Conservation (phyloP, 2,113 vertebrate genomes). For the Calypte anna region DNA sequence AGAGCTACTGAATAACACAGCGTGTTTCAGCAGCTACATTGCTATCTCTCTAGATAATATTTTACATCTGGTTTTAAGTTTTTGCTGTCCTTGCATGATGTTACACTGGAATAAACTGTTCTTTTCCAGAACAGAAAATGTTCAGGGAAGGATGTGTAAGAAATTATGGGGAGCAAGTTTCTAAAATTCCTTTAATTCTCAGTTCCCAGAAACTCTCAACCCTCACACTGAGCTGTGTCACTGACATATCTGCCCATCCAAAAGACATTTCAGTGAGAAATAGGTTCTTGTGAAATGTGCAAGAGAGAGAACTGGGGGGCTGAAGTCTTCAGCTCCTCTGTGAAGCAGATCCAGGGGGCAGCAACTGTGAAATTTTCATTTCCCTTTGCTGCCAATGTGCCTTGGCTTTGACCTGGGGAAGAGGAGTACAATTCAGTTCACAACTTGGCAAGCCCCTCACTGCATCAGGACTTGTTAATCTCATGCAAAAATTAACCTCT, state of each 20-base stretch:
- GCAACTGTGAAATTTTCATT: background rate
- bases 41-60: conserved; percentile 13
- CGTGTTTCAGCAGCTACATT: background rate
- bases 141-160: background rate
- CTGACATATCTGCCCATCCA: background rate
- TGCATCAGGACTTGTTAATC: background rate
- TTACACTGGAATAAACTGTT: background rate
- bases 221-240: background rate
- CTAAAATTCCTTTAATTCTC: background rate
- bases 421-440: background rate
- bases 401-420: background rate
- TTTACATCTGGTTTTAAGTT: conserved; percentile 45
- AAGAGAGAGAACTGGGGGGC: background rate
- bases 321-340: background rate
- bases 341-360: background rate
- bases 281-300: background rate
- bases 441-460: background rate
- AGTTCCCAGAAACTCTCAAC: background rate
- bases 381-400: background rate
- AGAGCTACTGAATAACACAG: conserved; percentile 45
- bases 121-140: background rate
- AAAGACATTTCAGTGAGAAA: background rate
- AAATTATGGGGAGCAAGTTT: background rate
- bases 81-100: conserved; percentile 31
- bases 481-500: background rate